Conservation (phyloP, 2,113 vertebrate genomes). For the Pogonocichla stellata region DNA sequence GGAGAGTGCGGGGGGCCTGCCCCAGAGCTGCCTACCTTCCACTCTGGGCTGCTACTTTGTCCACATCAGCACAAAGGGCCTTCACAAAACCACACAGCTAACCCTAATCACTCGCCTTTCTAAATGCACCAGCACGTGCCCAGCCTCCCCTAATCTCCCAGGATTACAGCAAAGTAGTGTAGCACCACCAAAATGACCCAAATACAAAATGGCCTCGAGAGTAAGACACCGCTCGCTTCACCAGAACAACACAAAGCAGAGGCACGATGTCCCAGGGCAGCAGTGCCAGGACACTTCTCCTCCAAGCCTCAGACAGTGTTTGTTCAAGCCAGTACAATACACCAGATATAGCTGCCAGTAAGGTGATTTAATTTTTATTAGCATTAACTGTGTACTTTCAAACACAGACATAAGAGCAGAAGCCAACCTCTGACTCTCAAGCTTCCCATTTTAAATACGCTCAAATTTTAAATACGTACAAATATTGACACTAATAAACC, state of each 20-base stretch:
- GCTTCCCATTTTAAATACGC: not conserved
- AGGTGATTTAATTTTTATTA: not conserved
- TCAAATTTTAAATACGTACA: not conserved
- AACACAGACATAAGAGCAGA: not conserved
- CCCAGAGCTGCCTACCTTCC: not conserved
- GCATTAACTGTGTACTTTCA: not conserved
- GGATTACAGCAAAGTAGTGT: constrained; percentile 43
- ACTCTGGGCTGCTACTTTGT: not conserved
- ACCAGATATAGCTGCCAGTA: not conserved
- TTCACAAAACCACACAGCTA: constrained; percentile 29
- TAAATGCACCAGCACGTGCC: constrained; percentile 57
- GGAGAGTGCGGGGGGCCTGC: not conserved
- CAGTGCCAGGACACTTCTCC: not conserved
- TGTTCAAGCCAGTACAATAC: not conserved
- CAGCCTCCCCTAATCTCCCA: constrained; percentile 44
- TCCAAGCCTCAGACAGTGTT: not conserved
- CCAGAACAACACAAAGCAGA: not conserved
- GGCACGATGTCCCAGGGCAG: not conserved
- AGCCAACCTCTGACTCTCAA: not conserved
- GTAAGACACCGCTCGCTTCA: accelerated
- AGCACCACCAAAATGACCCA: constrained; percentile 45
- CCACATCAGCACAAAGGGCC: constrained; percentile 40
- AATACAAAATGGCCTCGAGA: not conserved
- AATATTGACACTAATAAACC: not conserved
- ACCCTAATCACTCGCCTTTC: constrained; percentile 54